These are phyloP conservation scores for Sciaenops ocellatus DNA, from an alignment of 2,797 vertebrate genomes.

Conservation along the genomic window DNA sequence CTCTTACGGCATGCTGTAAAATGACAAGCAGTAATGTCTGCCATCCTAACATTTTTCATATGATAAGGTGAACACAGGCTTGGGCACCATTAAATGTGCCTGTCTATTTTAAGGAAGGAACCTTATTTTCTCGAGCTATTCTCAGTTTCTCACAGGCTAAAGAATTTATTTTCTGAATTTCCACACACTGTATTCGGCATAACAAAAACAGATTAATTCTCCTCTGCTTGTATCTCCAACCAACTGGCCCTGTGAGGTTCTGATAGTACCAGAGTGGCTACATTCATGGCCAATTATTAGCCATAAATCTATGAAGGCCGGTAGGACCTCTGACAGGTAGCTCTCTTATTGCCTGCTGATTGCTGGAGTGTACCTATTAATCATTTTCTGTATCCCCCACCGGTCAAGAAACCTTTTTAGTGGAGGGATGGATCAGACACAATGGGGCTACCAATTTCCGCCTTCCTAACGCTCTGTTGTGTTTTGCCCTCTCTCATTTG, in stretches of 20 bases:
- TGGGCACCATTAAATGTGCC: constrained; percentile 26
- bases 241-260: constrained; percentile 47
- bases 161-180: constrained; percentile 32
- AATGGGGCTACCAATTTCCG: constrained; percentile 41
- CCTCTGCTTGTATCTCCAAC: constrained; percentile 43
- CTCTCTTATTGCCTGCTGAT: constrained; percentile 72
- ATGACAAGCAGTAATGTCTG: constrained; percentile 28
- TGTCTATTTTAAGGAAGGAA: constrained; percentile 41
- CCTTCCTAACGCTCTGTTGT: constrained; percentile 24
- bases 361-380: constrained; percentile 72
- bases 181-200: constrained; percentile 36
- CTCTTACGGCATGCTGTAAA: constrained; percentile 6
- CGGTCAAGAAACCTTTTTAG: constrained; percentile 50
- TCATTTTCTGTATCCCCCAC: constrained; percentile 68
- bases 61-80: constrained; percentile 16
- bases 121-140: constrained; percentile 11
- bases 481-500: constrained; percentile 30
- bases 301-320: constrained; percentile 70
- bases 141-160: constrained; percentile 32
- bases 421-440: constrained; percentile 44
- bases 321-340: constrained; percentile 67
- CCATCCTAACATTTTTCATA: constrained; percentile 9
- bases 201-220: constrained; percentile 47
- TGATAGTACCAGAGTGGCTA: constrained; percentile 50
- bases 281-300: constrained; percentile 70